Percentiles rank a stretch among this genome's conserved stretches.
These are phyloP conservation scores for Cromileptes altivelis DNA, from an alignment of 2,113 vertebrate species.

Conservation along the genomic window DNA sequence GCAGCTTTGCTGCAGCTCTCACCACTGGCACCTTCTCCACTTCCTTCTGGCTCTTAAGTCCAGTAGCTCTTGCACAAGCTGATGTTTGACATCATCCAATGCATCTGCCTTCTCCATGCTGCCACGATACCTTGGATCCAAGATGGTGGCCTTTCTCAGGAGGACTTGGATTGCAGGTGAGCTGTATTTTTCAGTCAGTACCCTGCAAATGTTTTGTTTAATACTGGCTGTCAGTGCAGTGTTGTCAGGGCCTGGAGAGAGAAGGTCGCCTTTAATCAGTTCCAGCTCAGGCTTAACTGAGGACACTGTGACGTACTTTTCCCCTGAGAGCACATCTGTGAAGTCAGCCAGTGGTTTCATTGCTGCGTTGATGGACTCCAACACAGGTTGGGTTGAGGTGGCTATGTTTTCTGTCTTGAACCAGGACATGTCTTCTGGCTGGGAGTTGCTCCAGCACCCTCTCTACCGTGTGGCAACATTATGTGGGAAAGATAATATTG, in stretches of 20 bases:
- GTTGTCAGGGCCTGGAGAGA: conserved; percentile 22
- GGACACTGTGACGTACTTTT: conserved; percentile 46
- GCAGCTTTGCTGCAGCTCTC: no score
- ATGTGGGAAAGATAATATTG: not conserved
- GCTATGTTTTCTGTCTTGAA: conserved; percentile 36
- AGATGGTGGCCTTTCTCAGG: no score
- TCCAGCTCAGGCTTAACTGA: conserved; percentile 44
- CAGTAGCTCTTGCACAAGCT: no score
- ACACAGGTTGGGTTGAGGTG: conserved; percentile 48
- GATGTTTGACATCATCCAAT: no score
- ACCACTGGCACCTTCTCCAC: no score
- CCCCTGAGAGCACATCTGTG: conserved; percentile 1
- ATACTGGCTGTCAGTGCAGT: conserved; percentile 37
- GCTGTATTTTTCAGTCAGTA: conserved; percentile 33
- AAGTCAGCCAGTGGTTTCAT: conserved; percentile 7
- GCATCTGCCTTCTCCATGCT: no score
- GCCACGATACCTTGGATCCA: no score
- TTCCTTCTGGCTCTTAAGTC: no score
- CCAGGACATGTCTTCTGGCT: conserved; percentile 44
- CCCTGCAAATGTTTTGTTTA: conserved; percentile 26
- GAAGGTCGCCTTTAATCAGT: conserved; percentile 30
- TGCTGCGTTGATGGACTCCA: conserved; percentile 14
- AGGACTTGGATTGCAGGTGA: no score
- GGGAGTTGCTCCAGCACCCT: conserved; percentile 13
- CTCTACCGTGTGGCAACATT: not conserved